These are phyloP conservation scores for Vidua macroura DNA, from an alignment of 2,113 vertebrate genomes.

Conservation along the genomic window DNA sequence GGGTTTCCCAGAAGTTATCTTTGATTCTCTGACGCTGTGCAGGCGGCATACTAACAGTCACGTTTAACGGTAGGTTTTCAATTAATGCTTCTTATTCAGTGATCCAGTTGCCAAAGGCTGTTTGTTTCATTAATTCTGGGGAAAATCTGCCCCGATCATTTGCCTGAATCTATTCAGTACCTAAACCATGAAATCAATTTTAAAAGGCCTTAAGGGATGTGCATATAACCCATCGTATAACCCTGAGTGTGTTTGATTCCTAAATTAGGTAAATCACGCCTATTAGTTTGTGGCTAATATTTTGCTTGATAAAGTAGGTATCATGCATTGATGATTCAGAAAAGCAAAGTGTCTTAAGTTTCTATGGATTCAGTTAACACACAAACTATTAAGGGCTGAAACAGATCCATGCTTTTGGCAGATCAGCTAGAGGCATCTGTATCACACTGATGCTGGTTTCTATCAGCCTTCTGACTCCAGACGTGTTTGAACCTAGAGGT, in stretches of 20 bases:
- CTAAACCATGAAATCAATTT: neutral
- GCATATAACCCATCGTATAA: neutral
- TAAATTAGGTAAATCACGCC: neutral
- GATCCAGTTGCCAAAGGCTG: neutral
- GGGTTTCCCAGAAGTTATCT: neutral
- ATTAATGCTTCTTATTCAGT: neutral
- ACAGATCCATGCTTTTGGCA: neutral
- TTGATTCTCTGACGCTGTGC: neutral
- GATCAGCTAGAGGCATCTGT: neutral
- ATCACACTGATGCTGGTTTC: neutral
- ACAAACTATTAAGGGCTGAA: neutral
- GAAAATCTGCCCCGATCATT: neutral
- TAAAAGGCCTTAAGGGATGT: neutral
- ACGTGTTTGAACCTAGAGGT: neutral
- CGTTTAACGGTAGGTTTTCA: neutral
- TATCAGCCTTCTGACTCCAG: neutral
- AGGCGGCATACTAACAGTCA: neutral
- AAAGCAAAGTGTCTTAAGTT: neutral
- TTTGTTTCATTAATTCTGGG: slow-evolving; percentile 12
- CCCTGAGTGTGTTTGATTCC: neutral
- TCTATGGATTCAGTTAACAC: neutral
- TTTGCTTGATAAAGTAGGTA: neutral
- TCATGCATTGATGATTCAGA: neutral
- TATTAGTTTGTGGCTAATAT: neutral
- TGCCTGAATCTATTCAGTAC: neutral